Evolutionary conservation across 2,888 invertebrate species (phyloP).

Genomic region (Suillia variegata): DNA sequence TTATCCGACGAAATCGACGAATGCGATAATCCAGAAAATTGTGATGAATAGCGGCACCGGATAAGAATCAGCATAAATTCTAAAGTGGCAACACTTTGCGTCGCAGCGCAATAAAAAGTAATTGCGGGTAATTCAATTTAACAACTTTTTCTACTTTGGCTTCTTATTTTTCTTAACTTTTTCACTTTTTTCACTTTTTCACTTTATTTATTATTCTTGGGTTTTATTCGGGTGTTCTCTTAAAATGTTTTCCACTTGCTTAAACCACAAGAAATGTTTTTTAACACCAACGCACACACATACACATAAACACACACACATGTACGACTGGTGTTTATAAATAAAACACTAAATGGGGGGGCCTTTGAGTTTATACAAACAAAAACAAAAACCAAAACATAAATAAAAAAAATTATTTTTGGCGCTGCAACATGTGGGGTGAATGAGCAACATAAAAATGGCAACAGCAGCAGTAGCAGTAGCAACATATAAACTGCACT

Average conservation of each 20-base stretch:
- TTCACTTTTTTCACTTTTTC: too few species aligned
- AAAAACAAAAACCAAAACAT: too few species aligned
- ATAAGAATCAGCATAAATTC: conserved; percentile 18
- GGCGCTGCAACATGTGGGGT: too few species aligned
- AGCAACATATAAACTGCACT: background rate
- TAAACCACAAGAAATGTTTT: too few species aligned
- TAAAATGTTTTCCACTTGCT: too few species aligned
- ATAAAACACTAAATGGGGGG: conserved; percentile 36
- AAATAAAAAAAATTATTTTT: too few species aligned
- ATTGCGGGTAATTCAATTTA: conserved; percentile 1
- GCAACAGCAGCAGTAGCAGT: background rate
- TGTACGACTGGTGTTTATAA: conserved; percentile 34
- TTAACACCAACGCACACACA: background rate
- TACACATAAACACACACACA: background rate
- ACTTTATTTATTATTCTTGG: too few species aligned
- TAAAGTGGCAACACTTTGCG: conserved; percentile 3
- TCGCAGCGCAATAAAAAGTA: too few species aligned
- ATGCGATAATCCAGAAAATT: conserved; percentile 21
- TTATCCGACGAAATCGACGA: too few species aligned
- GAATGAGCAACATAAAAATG: too few species aligned
- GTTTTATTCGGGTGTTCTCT: too few species aligned
- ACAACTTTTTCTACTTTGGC: background rate
- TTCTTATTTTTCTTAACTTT: too few species aligned
- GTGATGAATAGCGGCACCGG: conserved; percentile 14
- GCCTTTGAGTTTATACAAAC: conserved; percentile 30